A percentile compares a stretch with the other conserved stretches of the same genome.
Evolutionary conservation across 2,113 vertebrate species (phyloP).

Genomic region (Geococcyx californianus): DNA sequence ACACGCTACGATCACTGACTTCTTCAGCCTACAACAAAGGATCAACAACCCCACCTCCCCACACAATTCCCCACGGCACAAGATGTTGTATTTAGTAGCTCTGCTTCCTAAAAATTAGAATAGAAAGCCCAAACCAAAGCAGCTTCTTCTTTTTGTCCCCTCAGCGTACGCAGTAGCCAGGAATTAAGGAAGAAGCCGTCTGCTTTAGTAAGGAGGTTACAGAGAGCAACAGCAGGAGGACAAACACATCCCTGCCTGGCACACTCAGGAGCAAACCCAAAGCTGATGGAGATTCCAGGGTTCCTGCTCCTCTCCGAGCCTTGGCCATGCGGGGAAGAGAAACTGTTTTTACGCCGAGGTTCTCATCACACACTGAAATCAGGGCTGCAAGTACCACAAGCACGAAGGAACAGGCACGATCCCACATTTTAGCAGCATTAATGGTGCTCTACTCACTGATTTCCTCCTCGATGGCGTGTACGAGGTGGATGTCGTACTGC

Average conservation of each 20-base stretch:
- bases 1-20: rapidly evolving
- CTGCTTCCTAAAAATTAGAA: neutral
- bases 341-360: neutral
- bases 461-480: slow-evolving; percentile 88
- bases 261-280: neutral
- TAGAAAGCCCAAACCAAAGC: neutral
- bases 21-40: neutral
- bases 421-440: neutral
- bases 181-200: neutral
- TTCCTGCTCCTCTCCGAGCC: neutral
- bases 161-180: neutral
- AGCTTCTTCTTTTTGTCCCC: neutral
- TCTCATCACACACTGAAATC: neutral
- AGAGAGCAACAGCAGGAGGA: neutral
- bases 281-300: neutral
- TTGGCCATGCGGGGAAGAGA: neutral
- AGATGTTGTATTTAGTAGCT: neutral
- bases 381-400: neutral
- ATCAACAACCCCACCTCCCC: neutral
- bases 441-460: slow-evolving; percentile 81
- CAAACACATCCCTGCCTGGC: neutral
- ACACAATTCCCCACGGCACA: neutral
- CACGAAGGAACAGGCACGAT: rapidly evolving
- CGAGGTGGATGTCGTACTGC: slow-evolving; percentile 95
- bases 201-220: neutral